Conservation (phyloP, 2,888 invertebrate genomes). For the Cecidostiba fungosa region DNA sequence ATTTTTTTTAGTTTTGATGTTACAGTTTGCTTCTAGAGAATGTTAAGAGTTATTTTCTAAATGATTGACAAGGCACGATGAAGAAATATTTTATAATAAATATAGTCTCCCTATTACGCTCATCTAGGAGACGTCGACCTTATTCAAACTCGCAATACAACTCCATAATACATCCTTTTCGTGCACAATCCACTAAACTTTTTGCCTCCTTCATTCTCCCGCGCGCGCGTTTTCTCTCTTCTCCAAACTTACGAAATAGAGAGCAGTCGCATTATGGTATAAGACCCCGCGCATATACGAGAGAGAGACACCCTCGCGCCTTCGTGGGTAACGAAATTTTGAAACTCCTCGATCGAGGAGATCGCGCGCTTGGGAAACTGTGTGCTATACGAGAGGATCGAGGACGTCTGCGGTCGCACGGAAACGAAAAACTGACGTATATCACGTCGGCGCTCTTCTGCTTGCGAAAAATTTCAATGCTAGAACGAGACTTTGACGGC, state of each 20-base stretch:
- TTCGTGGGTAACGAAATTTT: constrained; percentile 33
- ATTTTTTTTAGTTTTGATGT: too few relatives aligned
- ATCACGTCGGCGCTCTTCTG: background rate
- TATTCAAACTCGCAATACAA: background rate
- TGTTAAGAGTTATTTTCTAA: too few relatives aligned
- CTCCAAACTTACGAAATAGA: background rate
- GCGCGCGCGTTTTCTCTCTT: background rate
- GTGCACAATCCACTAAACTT: background rate
- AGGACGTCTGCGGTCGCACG: constrained; percentile 33
- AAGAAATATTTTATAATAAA: too few relatives aligned
- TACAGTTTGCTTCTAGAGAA: too few relatives aligned
- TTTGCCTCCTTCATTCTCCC: background rate
- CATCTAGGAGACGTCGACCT: background rate
- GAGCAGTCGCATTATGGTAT: background rate
- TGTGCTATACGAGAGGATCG: background rate
- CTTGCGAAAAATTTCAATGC: constrained; percentile 25
- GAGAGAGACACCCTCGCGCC: background rate
- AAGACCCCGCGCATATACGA: background rate
- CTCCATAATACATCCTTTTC: background rate
- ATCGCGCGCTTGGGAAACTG: constrained; percentile 44
- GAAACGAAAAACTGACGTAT: background rate
- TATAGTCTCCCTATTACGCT: too few relatives aligned
- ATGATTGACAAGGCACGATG: too few relatives aligned
- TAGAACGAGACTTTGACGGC: too few relatives aligned
- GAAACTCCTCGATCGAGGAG: constrained; percentile 48